Conservation (phyloP, 2,888 invertebrate species). For the Drosophila anceps region DNA sequence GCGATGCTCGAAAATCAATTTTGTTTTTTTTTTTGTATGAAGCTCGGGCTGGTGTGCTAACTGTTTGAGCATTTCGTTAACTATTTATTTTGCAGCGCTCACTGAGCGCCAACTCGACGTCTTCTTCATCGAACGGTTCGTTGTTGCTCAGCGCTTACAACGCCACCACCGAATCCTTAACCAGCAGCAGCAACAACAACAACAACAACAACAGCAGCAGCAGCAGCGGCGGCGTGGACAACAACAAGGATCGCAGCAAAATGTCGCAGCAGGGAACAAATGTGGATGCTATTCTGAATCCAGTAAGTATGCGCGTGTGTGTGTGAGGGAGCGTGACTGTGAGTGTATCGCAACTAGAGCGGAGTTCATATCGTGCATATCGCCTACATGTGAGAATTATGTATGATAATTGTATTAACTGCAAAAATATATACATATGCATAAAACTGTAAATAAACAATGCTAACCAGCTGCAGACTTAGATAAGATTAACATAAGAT, state of each 20-base stretch:
- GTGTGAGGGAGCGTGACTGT: not conserved
- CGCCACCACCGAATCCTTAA: conserved; percentile 60
- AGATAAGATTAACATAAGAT: not conserved
- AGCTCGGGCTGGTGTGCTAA: not conserved
- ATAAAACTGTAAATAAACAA: not conserved
- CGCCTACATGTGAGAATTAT: not conserved
- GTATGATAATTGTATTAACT: not conserved
- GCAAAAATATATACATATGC: not conserved
- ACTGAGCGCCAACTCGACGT: conserved; percentile 72
- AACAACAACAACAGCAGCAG: conserved; percentile 50
- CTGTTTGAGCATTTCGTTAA: conserved; percentile 11
- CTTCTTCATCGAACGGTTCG: conserved; percentile 82
- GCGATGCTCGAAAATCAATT: conserved; percentile 17
- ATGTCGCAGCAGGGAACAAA: conserved; percentile 75
- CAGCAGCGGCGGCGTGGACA: conserved; percentile 27
- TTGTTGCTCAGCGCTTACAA: conserved; percentile 68
- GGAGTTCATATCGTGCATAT: not conserved
- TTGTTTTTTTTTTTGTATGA: not conserved
- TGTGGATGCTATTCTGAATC: conserved; percentile 83
- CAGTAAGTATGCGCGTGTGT: conserved; percentile 70
- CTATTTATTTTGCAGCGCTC: conserved; percentile 73
- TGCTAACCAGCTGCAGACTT: not conserved
- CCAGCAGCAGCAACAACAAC: conserved; percentile 49
- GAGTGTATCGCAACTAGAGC: not conserved
- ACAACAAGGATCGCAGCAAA: conserved; percentile 62